A percentile compares a stretch with the other conserved stretches of the same genome.
phyloP scores from a whole-genome alignment of 2,797 vertebrate genomes.

The Neopelma chrysocephalum region DNA sequence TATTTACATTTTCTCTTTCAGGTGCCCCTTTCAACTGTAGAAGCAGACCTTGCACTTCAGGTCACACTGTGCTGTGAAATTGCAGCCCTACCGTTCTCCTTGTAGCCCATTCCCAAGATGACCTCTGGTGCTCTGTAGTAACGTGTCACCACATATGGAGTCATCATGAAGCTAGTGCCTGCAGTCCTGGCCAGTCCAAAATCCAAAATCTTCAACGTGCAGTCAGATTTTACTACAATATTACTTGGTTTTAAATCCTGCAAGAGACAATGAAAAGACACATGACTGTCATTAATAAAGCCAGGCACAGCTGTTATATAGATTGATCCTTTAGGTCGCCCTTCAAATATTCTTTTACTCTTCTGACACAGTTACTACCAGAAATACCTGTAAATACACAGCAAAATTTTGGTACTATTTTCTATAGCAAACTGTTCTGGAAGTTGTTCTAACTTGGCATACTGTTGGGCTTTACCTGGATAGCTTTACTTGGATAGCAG shows the following conservation, averaged over 20 bases:
- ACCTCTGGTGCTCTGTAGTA: conserved; percentile 99
- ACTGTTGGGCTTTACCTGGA: background rate
- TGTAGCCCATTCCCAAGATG: conserved; percentile 99
- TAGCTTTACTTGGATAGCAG: background rate
- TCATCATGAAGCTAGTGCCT: conserved; percentile 99
- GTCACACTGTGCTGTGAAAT: background rate
- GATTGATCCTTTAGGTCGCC: background rate
- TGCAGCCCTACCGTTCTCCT: conserved; percentile 92
- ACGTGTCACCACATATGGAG: conserved; percentile 96
- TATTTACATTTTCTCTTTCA: background rate
- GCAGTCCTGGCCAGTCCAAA: conserved; percentile 97
- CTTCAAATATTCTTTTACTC: background rate
- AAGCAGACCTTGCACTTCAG: background rate
- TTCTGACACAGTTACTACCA: background rate
- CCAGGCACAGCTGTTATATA: background rate
- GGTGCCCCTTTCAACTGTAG: background rate
- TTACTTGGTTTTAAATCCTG: conserved; percentile 99
- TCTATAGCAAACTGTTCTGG: background rate
- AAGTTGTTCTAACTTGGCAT: background rate
- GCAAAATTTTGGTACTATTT: background rate
- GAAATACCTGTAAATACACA: background rate
- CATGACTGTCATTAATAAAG: background rate
- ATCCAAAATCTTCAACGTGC: conserved; percentile 97
- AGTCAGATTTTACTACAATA: conserved; percentile 99
- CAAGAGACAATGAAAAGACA: background rate